Base-by-base conservation (phyloP, 2,888 invertebrate species). In the Exephanes ischioxanthus region DNA sequence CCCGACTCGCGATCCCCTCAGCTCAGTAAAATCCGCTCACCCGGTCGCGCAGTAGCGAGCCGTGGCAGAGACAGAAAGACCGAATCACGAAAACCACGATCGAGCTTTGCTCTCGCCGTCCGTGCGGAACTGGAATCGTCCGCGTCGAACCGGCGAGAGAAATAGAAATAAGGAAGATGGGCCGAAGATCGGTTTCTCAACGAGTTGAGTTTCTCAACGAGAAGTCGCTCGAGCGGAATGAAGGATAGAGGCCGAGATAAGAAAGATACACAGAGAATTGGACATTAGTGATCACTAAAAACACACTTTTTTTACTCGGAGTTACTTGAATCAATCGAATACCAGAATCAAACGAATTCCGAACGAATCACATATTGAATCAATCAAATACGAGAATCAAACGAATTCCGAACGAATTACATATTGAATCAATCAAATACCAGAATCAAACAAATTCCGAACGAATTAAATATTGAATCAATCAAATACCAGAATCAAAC, bases 51-150 rank as follows among this genome's bases (percentile, higher is more conserved):
- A 2, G 45, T 45, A 16, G 16, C 3, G 1, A 16, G 45, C 4
- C 14, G 4, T 16, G 14, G 11, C 4, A 58, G 26, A 3, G 14
- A 26, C 26, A 58, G 58, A 58, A 26, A 37, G 37, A 55, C 33
- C 53, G 30, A 55, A 55, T 41, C 71, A 53, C 55, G 75, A 63
- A 55, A 80, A 73, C 6, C 55, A 16, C 37, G 45, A 71, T 58
- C 66, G 45, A 48, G 51, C 61, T 58, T 41, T 55, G 48, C 61
- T 81, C 67, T 75, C 41, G 33, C 51, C 75, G 37, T 68, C 58
- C 75, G 61, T 33, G 67, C 45, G 33, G 30, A 75, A 80, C 55
- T 75, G 73, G 58, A 75, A 80, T 58, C 45, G 73, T 58, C n/a
- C 33, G 55, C 68, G 22, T 67, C 68, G 68, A 48, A 16, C 51